These are phyloP conservation scores for Sebastes cheni DNA, from an alignment of 2,797 vertebrate species.

Conservation along the genomic window DNA sequence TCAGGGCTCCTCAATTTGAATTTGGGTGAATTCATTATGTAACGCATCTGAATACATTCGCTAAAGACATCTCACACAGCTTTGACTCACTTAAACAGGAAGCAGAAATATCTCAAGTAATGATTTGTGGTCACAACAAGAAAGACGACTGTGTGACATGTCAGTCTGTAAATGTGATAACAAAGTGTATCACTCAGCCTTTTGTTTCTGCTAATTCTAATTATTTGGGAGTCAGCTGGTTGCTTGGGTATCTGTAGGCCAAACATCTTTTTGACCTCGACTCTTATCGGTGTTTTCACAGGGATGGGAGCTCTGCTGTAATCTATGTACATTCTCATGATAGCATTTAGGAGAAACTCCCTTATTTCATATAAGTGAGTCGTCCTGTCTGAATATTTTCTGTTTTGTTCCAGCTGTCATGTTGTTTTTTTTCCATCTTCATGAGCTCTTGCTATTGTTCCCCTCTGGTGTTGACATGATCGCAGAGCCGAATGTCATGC, in stretches of 20 bases:
- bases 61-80: neutral
- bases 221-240: constrained; percentile 34
- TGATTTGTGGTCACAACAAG: neutral
- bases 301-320: constrained; percentile 32
- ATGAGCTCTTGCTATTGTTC: neutral
- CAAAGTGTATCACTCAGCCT: neutral
- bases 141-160: constrained; percentile 3
- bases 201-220: constrained; percentile 2
- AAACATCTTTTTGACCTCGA: constrained; percentile 55
- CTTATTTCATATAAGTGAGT: neutral
- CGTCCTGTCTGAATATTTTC: neutral
- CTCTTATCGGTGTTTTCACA: constrained; percentile 57
- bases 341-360: neutral
- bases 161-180: constrained; percentile 25
- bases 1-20: neutral
- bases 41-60: neutral
- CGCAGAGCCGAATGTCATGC: constrained; percentile 45
- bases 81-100: constrained; percentile 16
- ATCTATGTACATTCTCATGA: constrained; percentile 31
- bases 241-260: constrained; percentile 31
- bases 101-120: neutral
- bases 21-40: neutral
- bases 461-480: constrained; percentile 53
- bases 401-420: constrained; percentile 1
- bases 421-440: constrained; percentile 37